Evolutionary conservation across 1,140 invertebrate species (phyloP).

Genomic region (Drosophila kohkoa): DNA sequence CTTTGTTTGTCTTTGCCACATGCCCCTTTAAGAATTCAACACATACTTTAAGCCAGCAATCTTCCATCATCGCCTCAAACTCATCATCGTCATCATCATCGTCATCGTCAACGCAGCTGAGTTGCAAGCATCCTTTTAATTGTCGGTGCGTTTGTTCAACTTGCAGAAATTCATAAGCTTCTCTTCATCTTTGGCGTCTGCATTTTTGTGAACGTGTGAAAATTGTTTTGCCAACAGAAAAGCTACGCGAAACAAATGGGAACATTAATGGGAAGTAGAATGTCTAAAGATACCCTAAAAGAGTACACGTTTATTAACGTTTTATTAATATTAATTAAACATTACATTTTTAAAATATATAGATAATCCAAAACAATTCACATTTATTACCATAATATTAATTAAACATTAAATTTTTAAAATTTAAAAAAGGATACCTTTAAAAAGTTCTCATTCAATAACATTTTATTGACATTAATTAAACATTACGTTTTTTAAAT

Average conservation of each 20-base stretch:
- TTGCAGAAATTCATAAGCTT: conserved; percentile 65
- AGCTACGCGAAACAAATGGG: background rate
- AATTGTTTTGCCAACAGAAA: conserved; percentile 50
- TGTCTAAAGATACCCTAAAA: background rate
- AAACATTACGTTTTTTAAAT: too few relatives aligned
- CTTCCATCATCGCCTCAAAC: conserved; percentile 1
- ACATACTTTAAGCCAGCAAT: conserved; percentile 19
- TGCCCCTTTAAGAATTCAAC: conserved; percentile 30
- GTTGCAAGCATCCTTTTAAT: conserved; percentile 14
- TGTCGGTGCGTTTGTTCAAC: conserved; percentile 29
- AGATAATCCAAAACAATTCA: too few relatives aligned
- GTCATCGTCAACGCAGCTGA: background rate
- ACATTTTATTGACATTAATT: too few relatives aligned
- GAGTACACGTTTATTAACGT: too few relatives aligned
- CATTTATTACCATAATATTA: too few relatives aligned
- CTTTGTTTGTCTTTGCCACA: conserved; percentile 56
- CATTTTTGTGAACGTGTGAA: conserved; percentile 59
- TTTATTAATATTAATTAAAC: too few relatives aligned
- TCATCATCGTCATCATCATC: background rate
- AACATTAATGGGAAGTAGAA: background rate
- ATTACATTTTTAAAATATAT: too few relatives aligned
- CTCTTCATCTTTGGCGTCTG: conserved; percentile 54
- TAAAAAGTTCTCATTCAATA: too few relatives aligned
- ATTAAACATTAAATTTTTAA: too few relatives aligned
- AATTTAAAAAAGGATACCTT: too few relatives aligned